Conservation (phyloP, 2,888 invertebrate genomes). For the Melanophora roralis region DNA sequence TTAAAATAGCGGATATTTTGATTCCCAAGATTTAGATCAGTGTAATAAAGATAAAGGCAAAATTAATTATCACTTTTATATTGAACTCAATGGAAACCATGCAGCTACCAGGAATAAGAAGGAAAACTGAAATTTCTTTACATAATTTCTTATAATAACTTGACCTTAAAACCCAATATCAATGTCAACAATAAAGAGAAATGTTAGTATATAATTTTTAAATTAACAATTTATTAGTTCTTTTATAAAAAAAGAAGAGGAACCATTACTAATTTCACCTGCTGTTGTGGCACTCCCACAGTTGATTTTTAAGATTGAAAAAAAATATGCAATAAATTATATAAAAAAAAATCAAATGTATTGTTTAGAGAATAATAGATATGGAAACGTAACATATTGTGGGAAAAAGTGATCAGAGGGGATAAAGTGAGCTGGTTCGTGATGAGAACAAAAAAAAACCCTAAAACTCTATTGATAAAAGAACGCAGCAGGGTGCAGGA, state of each 20-base stretch:
- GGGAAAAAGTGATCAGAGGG: constrained; percentile 31
- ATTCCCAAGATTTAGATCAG: too few relatives aligned
- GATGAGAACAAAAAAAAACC: background rate
- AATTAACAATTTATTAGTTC: too few relatives aligned
- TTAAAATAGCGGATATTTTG: too few relatives aligned
- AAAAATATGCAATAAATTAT: constrained; percentile 29
- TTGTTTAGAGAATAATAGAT: background rate
- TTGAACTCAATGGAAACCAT: background rate
- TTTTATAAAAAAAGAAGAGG: background rate
- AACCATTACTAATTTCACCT: constrained; percentile 40
- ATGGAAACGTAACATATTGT: constrained; percentile 8
- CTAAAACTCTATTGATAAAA: background rate
- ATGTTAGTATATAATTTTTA: too few relatives aligned
- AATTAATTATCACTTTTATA: too few relatives aligned
- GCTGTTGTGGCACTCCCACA: constrained; percentile 39
- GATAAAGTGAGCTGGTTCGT: background rate
- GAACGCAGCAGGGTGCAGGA: constrained; percentile 28
- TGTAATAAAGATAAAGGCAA: too few relatives aligned
- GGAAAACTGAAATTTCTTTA: background rate
- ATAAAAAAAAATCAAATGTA: background rate
- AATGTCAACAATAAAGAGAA: background rate
- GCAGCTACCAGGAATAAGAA: background rate
- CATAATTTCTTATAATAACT: background rate
- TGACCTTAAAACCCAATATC: constrained; percentile 6
- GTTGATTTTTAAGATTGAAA: constrained; percentile 26